A percentile compares a stretch with the other conserved stretches of the same genome.
These are phyloP conservation scores for Drosophila ironensis DNA, from an alignment of 1,140 invertebrate species.

Conservation along the genomic window DNA sequence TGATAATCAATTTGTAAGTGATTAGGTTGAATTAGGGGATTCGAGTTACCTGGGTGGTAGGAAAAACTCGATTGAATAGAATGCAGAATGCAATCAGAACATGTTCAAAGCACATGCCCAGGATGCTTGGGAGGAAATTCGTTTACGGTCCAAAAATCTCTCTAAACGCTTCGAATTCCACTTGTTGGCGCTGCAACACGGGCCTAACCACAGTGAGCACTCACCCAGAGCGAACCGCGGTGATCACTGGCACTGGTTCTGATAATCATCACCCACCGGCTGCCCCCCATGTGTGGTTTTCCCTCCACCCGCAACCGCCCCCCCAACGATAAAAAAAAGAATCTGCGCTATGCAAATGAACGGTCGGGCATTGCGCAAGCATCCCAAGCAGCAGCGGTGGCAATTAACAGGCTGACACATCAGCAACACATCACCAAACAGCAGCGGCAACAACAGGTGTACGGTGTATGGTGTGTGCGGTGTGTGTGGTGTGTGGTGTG, in stretches of 20 bases:
- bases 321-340: not conserved
- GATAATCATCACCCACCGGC: constrained; percentile 12
- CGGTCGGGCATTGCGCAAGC: constrained; percentile 61
- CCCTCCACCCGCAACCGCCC: too few species aligned
- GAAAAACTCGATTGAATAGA: too few species aligned
- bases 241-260: constrained; percentile 22
- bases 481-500: too few species aligned
- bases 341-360: constrained; percentile 54
- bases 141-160: constrained; percentile 14
- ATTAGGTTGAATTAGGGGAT: too few species aligned
- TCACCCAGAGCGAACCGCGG: constrained; percentile 21
- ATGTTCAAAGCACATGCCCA: too few species aligned
- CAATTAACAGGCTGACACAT: constrained; percentile 61
- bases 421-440: constrained; percentile 21
- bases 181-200: constrained; percentile 10
- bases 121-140: too few species aligned
- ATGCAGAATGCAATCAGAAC: too few species aligned
- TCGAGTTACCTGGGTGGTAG: too few species aligned
- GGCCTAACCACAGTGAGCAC: constrained; percentile 35
- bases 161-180: constrained; percentile 17
- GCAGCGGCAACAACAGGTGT: constrained; percentile 55
- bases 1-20: too few species aligned
- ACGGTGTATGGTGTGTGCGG: too few species aligned
- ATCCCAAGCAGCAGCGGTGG: constrained; percentile 27
- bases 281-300: not conserved